A percentile compares a stretch with the other conserved stretches of the same genome.
phyloP scores from a whole-genome alignment of 2,113 vertebrate genomes.

The Capra hircus region DNA sequence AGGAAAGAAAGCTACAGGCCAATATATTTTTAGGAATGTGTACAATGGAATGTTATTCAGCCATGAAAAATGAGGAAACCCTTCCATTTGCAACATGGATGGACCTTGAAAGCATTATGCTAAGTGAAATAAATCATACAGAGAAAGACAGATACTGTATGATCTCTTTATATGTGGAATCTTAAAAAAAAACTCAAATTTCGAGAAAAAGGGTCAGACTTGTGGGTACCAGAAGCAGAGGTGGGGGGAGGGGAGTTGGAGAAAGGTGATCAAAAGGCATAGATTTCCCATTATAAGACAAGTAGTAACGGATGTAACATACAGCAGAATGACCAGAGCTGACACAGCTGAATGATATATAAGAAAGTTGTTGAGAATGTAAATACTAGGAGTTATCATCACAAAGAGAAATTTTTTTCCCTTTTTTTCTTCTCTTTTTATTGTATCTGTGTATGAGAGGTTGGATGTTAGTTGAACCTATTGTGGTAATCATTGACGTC shows the following conservation, averaged over 20 bases:
- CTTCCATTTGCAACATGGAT: background rate
- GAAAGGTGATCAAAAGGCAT: background rate
- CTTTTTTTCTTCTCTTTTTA: background rate
- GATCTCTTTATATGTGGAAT: background rate
- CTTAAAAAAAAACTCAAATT: background rate
- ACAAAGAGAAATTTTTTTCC: background rate
- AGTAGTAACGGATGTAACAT: background rate
- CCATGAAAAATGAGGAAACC: background rate
- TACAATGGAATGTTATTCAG: background rate
- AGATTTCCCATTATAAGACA: background rate
- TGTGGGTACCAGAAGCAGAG: background rate
- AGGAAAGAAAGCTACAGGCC: background rate
- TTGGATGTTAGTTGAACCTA: background rate
- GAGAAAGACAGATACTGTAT: background rate
- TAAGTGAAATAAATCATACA: background rate
- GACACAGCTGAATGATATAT: too few species aligned
- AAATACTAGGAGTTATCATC: background rate
- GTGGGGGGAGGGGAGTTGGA: background rate
- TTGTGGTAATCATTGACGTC: background rate
- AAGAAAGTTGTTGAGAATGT: background rate
- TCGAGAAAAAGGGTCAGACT: background rate
- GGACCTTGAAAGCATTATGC: background rate
- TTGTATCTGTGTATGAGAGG: background rate
- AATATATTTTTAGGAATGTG: background rate
- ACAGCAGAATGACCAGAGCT: background rate